phyloP scores from a whole-genome alignment of 2,888 invertebrate species.

The Zygaena filipendulae region DNA sequence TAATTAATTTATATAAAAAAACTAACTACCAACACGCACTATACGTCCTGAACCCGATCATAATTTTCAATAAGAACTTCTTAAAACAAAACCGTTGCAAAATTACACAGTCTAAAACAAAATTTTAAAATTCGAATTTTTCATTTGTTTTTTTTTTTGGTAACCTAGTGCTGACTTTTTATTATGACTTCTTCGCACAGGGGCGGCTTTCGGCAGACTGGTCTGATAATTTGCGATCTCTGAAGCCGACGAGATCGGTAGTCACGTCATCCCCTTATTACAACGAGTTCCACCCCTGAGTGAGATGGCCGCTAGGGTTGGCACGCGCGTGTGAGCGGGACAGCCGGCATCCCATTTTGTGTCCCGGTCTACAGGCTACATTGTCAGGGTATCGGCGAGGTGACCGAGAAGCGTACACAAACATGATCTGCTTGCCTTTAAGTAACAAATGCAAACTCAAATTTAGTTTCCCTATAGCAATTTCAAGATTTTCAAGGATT shows the following conservation, averaged over 20 bases:
- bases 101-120: too few species aligned
- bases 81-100: too few species aligned
- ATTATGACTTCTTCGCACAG: slow-evolving; percentile 58
- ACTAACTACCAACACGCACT: too few species aligned
- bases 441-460: slow-evolving; percentile 1
- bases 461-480: too few species aligned
- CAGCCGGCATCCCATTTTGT: slow-evolving; percentile 72
- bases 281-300: slow-evolving; percentile 62
- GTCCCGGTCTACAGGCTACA: slow-evolving; percentile 65
- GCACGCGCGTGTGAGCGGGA: slow-evolving; percentile 30
- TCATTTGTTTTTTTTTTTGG: too few species aligned
- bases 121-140: too few species aligned
- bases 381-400: slow-evolving; percentile 57
- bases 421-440: slow-evolving; percentile 28
- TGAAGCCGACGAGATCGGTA: slow-evolving; percentile 65
- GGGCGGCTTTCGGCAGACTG: slow-evolving; percentile 66
- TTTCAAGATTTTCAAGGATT: too few species aligned
- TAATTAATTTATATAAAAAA: too few species aligned
- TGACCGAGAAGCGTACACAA: slow-evolving; percentile 47
- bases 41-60: too few species aligned
- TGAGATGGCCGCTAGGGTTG: slow-evolving; percentile 25
- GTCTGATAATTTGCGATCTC: slow-evolving; percentile 67
- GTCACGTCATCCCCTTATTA: slow-evolving; percentile 70
- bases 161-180: too few species aligned
- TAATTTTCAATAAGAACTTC: slow-evolving; percentile 9